Evolutionary conservation across 1,140 invertebrate genomes (phyloP).

Genomic region (Drosophila grimshawi): DNA sequence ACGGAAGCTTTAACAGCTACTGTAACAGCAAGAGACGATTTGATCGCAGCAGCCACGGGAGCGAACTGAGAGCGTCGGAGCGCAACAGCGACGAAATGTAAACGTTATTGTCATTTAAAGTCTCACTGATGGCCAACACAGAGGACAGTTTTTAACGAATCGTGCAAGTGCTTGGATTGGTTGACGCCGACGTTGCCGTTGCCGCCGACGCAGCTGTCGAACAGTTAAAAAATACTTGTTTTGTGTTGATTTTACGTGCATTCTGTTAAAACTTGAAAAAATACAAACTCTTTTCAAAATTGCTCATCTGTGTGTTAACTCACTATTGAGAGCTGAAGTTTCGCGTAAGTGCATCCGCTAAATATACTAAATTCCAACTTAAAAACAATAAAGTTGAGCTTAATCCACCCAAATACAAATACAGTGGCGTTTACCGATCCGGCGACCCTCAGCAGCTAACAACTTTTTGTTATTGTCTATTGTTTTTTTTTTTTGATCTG

Average conservation of each 20-base stretch:
- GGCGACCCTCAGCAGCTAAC: slow-evolving; percentile 54
- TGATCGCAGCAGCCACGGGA: slow-evolving; percentile 39
- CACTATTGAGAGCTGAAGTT: neutral
- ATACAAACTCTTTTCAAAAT: neutral
- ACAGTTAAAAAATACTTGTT: slow-evolving; percentile 33
- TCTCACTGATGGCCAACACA: slow-evolving; percentile 66
- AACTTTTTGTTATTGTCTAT: slow-evolving; percentile 55
- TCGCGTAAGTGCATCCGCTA: slow-evolving; percentile 38
- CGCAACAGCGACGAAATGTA: slow-evolving; percentile 31
- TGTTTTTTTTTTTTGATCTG: slow-evolving; percentile 8
- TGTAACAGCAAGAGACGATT: slow-evolving; percentile 27
- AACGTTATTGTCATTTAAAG: slow-evolving; percentile 56
- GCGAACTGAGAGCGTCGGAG: slow-evolving; percentile 38
- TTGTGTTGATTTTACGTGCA: slow-evolving; percentile 17
- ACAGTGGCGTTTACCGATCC: slow-evolving; percentile 13
- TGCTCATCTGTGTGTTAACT: slow-evolving; percentile 3
- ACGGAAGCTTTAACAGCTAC: slow-evolving; percentile 31
- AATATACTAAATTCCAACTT: slow-evolving; percentile 7
- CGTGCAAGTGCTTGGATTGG: slow-evolving; percentile 56
- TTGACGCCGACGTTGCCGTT: neutral
- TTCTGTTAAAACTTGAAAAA: slow-evolving; percentile 16
- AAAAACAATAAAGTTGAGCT: slow-evolving; percentile 6
- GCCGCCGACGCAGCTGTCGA: slow-evolving; percentile 15
- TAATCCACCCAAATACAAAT: slow-evolving; percentile 15
- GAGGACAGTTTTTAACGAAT: slow-evolving; percentile 70